phyloP scores from a whole-genome alignment of 2,888 invertebrate genomes.

The Mystacides longicornis region DNA sequence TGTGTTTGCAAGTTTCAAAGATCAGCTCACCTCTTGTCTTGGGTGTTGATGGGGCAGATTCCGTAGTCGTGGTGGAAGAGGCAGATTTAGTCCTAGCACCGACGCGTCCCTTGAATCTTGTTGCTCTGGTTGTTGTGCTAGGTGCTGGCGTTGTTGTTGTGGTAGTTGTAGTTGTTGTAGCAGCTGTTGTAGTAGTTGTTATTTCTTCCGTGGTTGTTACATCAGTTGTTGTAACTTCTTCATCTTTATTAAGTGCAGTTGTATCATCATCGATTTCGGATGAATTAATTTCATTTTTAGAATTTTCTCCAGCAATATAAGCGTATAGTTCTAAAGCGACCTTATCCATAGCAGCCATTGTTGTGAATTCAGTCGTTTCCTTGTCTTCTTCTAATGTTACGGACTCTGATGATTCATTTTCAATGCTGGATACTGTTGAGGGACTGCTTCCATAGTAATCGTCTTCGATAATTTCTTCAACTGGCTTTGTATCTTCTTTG shows the following conservation, averaged over 20 bases:
- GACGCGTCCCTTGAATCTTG: conserved; percentile 40
- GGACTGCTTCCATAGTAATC: background rate
- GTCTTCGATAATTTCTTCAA: conserved; percentile 32
- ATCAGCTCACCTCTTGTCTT: conserved; percentile 43
- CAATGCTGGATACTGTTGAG: conserved; percentile 31
- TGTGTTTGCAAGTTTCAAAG: background rate
- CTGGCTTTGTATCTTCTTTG: conserved; percentile 38
- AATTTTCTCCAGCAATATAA: conserved; percentile 59
- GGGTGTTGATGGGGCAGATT: conserved; percentile 40
- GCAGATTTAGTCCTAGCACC: conserved; percentile 44
- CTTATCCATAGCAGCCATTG: conserved; percentile 68
- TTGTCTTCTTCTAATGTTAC: conserved; percentile 39
- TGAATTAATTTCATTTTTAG: conserved; percentile 50
- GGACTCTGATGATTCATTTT: conserved; percentile 36
- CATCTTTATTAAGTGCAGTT: conserved; percentile 35
- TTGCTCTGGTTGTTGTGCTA: conserved; percentile 40
- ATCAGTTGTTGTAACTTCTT: conserved; percentile 42
- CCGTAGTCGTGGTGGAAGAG: conserved; percentile 34
- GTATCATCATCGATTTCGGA: conserved; percentile 37
- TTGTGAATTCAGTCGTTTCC: conserved; percentile 53
- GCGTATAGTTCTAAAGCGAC: conserved; percentile 78
- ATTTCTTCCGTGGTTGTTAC: conserved; percentile 45
- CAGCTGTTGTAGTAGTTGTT: conserved; percentile 49
- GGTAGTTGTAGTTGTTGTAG: conserved; percentile 40
- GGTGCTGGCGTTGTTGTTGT: conserved; percentile 43